phyloP scores from a whole-genome alignment of 2,888 invertebrate genomes.

The Uropetala carovei region DNA sequence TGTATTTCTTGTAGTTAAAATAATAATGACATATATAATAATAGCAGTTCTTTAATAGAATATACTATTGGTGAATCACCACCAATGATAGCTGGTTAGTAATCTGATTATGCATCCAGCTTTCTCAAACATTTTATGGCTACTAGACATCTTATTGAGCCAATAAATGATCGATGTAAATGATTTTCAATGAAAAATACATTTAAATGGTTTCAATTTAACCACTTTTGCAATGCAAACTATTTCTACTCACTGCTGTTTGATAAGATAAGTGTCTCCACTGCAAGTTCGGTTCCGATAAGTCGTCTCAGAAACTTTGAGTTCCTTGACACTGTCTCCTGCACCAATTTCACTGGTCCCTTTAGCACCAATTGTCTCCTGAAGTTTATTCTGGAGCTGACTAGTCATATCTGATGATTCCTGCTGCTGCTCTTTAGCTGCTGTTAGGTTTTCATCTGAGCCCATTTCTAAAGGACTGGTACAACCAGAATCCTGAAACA shows the following conservation, averaged over 20 bases:
- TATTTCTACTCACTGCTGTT: conserved; percentile 62
- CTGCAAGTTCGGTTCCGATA: conserved; percentile 67
- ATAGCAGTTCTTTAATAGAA: too few relatives aligned
- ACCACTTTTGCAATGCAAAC: too few relatives aligned
- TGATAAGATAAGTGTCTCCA: conserved; percentile 68
- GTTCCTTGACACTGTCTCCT: conserved; percentile 6
- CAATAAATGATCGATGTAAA: too few relatives aligned
- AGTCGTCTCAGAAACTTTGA: neutral
- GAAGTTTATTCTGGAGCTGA: conserved; percentile 55
- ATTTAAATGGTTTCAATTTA: too few relatives aligned
- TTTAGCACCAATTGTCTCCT: conserved; percentile 55
- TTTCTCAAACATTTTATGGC: too few relatives aligned
- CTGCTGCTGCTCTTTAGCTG: neutral
- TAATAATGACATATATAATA: too few relatives aligned
- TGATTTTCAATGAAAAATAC: too few relatives aligned
- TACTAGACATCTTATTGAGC: too few relatives aligned
- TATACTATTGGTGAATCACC: too few relatives aligned
- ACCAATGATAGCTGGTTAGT: too few relatives aligned
- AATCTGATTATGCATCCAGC: too few relatives aligned
- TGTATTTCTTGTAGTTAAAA: too few relatives aligned
- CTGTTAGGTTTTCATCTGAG: conserved; percentile 43
- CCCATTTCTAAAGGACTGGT: conserved; percentile 57
- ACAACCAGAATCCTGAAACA: conserved; percentile 53
- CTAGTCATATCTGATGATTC: conserved; percentile 50
- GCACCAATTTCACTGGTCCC: neutral